Conservation (phyloP, 2,797 vertebrate genomes). For the Allobates femoralis region DNA sequence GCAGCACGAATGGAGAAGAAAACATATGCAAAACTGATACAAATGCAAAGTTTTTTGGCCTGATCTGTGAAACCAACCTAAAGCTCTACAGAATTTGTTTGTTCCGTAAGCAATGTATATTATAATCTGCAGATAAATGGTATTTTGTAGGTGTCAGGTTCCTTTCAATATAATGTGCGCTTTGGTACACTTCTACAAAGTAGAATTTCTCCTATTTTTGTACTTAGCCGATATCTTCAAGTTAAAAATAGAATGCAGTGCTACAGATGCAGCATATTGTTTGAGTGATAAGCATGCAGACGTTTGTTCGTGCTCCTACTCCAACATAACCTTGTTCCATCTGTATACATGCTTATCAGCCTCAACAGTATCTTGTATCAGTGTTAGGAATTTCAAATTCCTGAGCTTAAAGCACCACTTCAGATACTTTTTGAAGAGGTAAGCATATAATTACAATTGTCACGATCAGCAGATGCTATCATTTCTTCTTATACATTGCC, state of each 20-base stretch:
- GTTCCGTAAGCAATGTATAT: too few species aligned
- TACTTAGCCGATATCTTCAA: not conserved
- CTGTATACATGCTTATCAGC: not conserved
- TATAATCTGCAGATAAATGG: too few species aligned
- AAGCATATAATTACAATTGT: conserved; percentile 43
- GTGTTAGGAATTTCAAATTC: not conserved
- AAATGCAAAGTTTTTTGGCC: too few species aligned
- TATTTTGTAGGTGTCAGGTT: too few species aligned
- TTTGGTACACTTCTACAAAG: not conserved
- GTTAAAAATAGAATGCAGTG: not conserved
- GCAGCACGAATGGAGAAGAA: too few species aligned
- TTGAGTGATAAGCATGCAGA: not conserved
- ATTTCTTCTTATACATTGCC: conserved; percentile 13
- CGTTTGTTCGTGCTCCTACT: not conserved
- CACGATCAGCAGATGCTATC: conserved; percentile 49
- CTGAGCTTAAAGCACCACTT: not conserved
- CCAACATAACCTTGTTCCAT: conserved; percentile 3
- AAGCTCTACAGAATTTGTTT: too few species aligned
- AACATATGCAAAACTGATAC: too few species aligned
- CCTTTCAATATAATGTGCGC: not conserved
- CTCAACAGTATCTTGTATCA: not conserved
- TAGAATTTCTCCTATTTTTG: not conserved
- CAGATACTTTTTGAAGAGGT: conserved; percentile 23
- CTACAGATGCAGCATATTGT: not conserved
- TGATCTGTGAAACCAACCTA: too few species aligned